Base-by-base conservation (phyloP, 2,888 invertebrate genomes). In the Dichetophora obliterata region DNA sequence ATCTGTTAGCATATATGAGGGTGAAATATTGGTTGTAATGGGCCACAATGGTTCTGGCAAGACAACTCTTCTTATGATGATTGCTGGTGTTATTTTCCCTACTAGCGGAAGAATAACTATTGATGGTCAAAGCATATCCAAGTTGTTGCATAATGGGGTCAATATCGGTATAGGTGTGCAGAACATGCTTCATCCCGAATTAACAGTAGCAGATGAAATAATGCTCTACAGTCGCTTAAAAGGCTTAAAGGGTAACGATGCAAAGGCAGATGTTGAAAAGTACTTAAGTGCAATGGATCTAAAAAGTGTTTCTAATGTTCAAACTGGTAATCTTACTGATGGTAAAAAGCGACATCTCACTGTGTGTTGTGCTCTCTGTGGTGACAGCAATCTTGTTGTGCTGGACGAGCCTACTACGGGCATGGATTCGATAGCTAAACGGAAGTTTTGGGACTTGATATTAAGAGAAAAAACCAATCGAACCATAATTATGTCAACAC, bases 31-130 rank as follows among this genome's bases (percentile, higher is more conserved):
- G 93, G 95, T 95, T 3, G 86, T 95, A 8, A 90, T 95, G 72
- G 95, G 95, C 0, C 94, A 94, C 80, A 87, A 87, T 76, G 87
- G 85, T 0, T 96, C 96, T 73, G 97, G 97, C 14, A 97, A 97
- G 90, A 95, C 96, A 2, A 97, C 97, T 0, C 95, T 96, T 5
- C 95, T 98, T 91, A 95, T 95, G 0, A 96, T 97, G 92, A 90
- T 97, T 50, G 96, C 95, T 77, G 96, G 93, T 48, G 92, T 93
- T 86, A 89, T 92, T 79, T 90, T 91, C 43, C 91, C 92, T 5
- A 92, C 91, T 0, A 89, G 90, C 66, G 95, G 95, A 0, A 92
- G 92, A 4, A 93, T 94, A 0, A 86, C 89, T 57, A 90, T 95
- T 27, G 92, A 92, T 65, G 94, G 94, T 4, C 92, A 91, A 84